Percentiles rank a stretch among this genome's conserved stretches.
Conservation (phyloP, 92 coral and sea anemone genomes). For the Desmophyllum pertusum region DNA sequence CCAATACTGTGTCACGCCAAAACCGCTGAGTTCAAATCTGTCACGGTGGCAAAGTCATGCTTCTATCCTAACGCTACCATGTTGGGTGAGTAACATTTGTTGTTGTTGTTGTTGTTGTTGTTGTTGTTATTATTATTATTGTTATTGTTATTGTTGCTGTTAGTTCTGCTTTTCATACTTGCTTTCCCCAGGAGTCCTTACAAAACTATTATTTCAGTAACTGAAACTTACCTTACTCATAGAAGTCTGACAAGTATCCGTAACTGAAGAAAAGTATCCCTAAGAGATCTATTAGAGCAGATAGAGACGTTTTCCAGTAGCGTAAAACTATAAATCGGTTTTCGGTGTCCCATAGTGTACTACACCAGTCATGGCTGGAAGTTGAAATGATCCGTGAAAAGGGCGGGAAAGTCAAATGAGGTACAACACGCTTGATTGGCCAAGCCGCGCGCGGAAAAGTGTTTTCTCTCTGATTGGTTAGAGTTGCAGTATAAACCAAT, state of each 20-base stretch:
- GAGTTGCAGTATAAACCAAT: not conserved
- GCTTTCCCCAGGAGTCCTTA: not conserved
- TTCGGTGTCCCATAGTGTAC: too few species aligned
- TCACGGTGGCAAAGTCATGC: conserved; percentile 53
- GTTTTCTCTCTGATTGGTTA: not conserved
- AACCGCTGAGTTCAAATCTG: conserved; percentile 54
- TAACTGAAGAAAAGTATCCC: too few species aligned
- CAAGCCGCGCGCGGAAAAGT: not conserved
- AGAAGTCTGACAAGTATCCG: too few species aligned
- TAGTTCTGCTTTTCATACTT: not conserved
- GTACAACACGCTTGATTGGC: not conserved
- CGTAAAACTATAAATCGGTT: too few species aligned
- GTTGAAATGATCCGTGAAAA: not conserved
- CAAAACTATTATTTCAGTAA: too few species aligned
- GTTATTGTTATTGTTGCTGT: not conserved
- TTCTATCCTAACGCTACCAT: conserved; percentile 72
- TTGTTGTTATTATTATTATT: not conserved
- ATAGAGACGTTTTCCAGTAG: too few species aligned
- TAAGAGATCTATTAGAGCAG: too few species aligned
- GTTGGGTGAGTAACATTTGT: conserved; percentile 65
- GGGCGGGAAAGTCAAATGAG: not conserved
- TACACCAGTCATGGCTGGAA: not conserved
- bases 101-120: not conserved
- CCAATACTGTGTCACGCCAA: conserved; percentile 69
- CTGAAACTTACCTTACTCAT: too few species aligned